Base-by-base conservation (phyloP, 2,113 vertebrate genomes). In the Cinclus cinclus region DNA sequence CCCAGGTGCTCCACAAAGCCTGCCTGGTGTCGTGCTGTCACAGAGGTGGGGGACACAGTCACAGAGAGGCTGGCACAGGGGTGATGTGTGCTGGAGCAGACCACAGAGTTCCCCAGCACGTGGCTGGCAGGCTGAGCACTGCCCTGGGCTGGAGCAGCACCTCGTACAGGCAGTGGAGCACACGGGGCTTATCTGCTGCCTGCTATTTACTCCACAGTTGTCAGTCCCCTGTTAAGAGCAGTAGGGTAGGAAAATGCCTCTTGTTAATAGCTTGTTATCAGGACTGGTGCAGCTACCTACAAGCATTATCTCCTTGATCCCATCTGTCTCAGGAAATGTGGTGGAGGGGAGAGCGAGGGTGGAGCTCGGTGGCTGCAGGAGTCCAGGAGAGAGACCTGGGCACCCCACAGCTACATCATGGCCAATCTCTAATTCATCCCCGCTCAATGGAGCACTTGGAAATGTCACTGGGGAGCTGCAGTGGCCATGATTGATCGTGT, bases 241-340 rank as follows among this genome's bases (percentile, higher is more conserved):
- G 56, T 46, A 14, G n/a, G 74, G 67, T 18, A 55, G 53, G 62
- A 89, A 92, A 91, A 73, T 9, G 28, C 47, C 56, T 78, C 46
- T 83, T 95, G 78, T 94, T 92, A 78, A 88, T 70, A 62, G 68
- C 87, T 92, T 53, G n/a, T 96, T 95, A 87, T 90, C 71, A 70
- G 75, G 15, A 6, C 68, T 30, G 42, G 25, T 74, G 88, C 69
- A 19, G 35, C 44, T 41, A 3, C 35, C n/a, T 84, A 67, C 76
- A 83, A 68, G 79, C 5, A 0, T 90, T 92, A 90, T 93, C 90
- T 89, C 77, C 90, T 92, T 83, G 56, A 83, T 94, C 79, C 85
- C 62, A 60, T 83, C 92, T 94, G 62, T 49, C 87, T 90, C 93
- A 62, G 71, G 87, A 96, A 87, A 63, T 70, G 71, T 47, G 76